Percentiles rank a stretch among this genome's conserved stretches.
Evolutionary conservation across 2,113 vertebrate genomes (phyloP).

Genomic region (Ciconia boyciana): DNA sequence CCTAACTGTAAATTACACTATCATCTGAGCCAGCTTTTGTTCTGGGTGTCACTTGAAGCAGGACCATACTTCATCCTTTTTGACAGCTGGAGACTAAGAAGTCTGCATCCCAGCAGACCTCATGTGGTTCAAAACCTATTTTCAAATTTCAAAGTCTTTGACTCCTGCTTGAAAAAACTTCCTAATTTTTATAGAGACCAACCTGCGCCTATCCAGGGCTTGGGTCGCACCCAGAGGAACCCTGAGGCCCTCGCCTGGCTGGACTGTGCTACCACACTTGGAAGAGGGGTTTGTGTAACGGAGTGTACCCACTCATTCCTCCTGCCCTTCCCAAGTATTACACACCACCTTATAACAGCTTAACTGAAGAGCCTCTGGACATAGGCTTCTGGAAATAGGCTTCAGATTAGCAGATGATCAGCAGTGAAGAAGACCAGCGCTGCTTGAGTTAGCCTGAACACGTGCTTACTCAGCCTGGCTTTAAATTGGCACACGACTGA

Average conservation of each 20-base stretch:
- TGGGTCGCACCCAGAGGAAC: neutral
- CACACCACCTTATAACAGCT: neutral
- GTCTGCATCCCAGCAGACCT: neutral
- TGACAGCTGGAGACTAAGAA: neutral
- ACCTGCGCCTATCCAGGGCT: accelerated
- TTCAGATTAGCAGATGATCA: neutral
- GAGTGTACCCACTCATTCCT: accelerated
- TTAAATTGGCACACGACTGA: neutral
- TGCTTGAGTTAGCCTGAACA: neutral
- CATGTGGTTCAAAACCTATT: neutral
- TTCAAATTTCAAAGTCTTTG: neutral
- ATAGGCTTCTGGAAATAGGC: neutral
- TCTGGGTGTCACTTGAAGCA: neutral
- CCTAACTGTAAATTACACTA: neutral
- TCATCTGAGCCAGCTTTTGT: neutral
- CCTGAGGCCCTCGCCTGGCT: neutral
- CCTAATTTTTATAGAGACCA: accelerated
- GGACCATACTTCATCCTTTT: neutral
- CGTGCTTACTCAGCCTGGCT: neutral
- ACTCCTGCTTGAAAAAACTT: neutral
- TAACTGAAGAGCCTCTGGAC: neutral
- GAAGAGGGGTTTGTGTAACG: neutral
- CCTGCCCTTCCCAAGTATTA: neutral
- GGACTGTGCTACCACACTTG: neutral
- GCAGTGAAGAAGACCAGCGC: neutral